A percentile compares a stretch with the other conserved stretches of the same genome.
Evolutionary conservation across 2,113 vertebrate genomes (phyloP).

Genomic region (Oriolus oriolus): DNA sequence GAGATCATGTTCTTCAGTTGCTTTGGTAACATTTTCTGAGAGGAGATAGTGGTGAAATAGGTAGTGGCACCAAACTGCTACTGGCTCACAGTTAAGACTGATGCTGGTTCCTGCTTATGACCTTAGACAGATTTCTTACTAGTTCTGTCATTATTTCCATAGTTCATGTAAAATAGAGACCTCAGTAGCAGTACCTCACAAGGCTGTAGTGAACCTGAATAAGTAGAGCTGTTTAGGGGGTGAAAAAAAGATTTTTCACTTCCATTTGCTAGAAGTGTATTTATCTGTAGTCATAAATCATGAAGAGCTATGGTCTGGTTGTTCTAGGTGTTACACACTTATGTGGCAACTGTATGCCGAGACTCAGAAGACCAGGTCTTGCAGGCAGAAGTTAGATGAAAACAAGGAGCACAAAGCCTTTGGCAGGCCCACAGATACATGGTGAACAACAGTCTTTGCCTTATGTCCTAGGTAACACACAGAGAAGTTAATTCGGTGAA

Average conservation of each 20-base stretch:
- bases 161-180: not conserved
- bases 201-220: not conserved
- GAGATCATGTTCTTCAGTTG: not conserved
- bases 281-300: not conserved
- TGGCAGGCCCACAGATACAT: not conserved
- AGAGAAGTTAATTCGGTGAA: not conserved
- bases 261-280: not conserved
- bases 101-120: not conserved
- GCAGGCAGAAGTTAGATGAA: not conserved
- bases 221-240: not conserved
- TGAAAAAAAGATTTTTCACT: not conserved
- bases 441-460: not conserved
- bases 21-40: not conserved
- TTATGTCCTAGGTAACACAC: rapidly evolving
- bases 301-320: not conserved
- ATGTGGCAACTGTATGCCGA: not conserved
- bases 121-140: not conserved
- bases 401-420: not conserved
- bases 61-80: not conserved
- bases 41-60: not conserved
- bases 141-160: not conserved
- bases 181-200: not conserved
- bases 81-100: not conserved
- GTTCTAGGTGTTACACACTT: not conserved
- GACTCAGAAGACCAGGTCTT: not conserved